phyloP scores from a whole-genome alignment of 64 coral and sea anemone species.

The Stichodactyla mertensii region DNA sequence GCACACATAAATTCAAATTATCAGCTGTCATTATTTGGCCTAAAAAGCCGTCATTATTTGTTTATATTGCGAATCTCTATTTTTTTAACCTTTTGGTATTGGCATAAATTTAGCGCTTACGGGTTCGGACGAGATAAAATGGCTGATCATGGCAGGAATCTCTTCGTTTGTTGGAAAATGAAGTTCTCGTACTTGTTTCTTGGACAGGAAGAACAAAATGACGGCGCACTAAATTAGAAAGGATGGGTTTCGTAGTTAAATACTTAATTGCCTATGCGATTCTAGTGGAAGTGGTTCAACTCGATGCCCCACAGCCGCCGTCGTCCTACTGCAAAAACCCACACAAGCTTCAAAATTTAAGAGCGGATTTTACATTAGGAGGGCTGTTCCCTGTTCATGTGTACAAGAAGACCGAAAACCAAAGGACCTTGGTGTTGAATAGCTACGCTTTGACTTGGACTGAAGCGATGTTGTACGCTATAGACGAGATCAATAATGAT shows the following conservation, averaged over 20 bases:
- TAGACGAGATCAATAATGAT: slow-evolving; percentile 61
- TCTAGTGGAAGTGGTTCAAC: not conserved
- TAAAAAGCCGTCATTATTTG: not conserved
- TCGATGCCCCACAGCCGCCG: not conserved
- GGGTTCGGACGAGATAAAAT: not conserved
- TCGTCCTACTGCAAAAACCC: not conserved
- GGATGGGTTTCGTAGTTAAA: not conserved
- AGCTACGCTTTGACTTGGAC: slow-evolving; percentile 70
- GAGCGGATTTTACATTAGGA: slow-evolving; percentile 44
- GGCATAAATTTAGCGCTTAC: slow-evolving; percentile 1
- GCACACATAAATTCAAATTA: not conserved
- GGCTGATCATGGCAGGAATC: not conserved
- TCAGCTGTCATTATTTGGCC: slow-evolving; percentile 2
- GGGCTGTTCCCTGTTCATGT: slow-evolving; percentile 77
- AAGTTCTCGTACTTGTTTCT: not conserved
- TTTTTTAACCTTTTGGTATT: not conserved
- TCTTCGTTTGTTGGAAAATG: not conserved
- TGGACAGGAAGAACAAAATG: not conserved
- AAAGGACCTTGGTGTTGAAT: slow-evolving; percentile 49
- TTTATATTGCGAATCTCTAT: not conserved
- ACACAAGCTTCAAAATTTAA: not conserved
- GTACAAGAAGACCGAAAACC: not conserved
- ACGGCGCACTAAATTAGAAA: not conserved
- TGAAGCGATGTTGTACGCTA: slow-evolving; percentile 83
- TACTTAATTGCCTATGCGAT: not conserved